These are phyloP conservation scores for Puntigrus tetrazona DNA, from an alignment of 2,113 vertebrate species.

Conservation along the genomic window DNA sequence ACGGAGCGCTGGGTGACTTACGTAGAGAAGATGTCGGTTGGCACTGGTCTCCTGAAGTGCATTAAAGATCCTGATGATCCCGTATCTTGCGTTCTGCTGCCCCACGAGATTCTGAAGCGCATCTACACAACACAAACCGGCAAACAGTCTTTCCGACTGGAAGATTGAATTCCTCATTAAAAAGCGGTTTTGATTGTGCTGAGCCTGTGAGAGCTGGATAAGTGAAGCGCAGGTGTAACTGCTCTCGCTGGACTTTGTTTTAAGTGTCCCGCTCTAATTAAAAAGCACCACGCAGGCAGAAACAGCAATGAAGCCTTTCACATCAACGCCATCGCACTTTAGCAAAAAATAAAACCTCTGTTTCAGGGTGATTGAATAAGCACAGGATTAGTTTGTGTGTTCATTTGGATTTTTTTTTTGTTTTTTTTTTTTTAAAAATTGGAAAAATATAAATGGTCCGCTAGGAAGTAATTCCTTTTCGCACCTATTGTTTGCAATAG, in stretches of 20 bases:
- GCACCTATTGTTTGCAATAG: not conserved
- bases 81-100: constrained; percentile 94
- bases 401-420: not conserved
- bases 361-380: not conserved
- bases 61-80: constrained; percentile 96
- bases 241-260: not conserved
- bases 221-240: not conserved
- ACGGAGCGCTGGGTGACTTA: constrained; percentile 71
- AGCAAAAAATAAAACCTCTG: not conserved
- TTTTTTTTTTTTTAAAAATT: no score
- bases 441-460: not conserved
- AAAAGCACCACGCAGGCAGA: not conserved
- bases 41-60: constrained; percentile 92
- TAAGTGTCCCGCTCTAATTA: not conserved
- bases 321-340: not conserved
- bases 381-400: not conserved
- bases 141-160: not conserved
- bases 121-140: constrained; percentile 71
- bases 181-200: not conserved
- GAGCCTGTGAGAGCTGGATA: not conserved
- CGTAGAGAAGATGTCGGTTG: constrained; percentile 97
- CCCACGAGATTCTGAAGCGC: constrained; percentile 93
- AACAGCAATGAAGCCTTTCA: not conserved
- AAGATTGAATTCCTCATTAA: not conserved
- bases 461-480: not conserved